Evolutionary conservation across 1,140 invertebrate genomes (phyloP).

Genomic region (Venturia canescens): DNA sequence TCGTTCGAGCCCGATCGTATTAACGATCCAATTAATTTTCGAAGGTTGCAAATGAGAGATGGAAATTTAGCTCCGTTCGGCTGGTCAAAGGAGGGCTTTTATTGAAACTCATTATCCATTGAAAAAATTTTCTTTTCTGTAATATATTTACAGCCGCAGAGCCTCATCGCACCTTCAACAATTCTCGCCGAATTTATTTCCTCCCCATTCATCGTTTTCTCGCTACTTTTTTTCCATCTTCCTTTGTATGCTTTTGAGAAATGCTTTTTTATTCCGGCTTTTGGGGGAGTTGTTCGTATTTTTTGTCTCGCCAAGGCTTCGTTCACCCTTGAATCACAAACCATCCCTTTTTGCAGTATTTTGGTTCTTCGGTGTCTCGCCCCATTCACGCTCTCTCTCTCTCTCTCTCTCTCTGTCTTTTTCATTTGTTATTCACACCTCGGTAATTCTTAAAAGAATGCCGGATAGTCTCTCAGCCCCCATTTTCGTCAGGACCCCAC

Average conservation of each 20-base stretch:
- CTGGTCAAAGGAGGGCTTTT: constrained; percentile 13
- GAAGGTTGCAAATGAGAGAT: constrained; percentile 7
- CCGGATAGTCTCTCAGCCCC: background rate
- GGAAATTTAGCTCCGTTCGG: background rate
- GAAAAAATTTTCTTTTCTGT: background rate
- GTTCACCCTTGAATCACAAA: constrained; percentile 1
- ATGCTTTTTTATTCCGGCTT: background rate
- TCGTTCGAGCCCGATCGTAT: constrained; percentile 20
- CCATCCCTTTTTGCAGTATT: constrained; percentile 11
- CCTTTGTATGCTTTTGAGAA: background rate
- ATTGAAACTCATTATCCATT: constrained; percentile 31
- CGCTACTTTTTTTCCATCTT: constrained; percentile 7
- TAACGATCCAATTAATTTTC: constrained; percentile 31
- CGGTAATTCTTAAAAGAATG: constrained; percentile 61
- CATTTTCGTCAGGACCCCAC: constrained; percentile 41
- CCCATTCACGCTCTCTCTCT: too few relatives aligned
- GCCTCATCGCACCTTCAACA: background rate
- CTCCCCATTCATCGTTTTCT: background rate
- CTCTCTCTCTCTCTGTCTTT: constrained; percentile 55
- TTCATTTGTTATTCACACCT: constrained; percentile 62
- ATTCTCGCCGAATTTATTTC: background rate
- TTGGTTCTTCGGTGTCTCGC: background rate
- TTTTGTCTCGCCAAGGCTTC: background rate
- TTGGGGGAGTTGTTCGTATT: background rate
- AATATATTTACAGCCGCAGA: background rate